These are phyloP conservation scores for Zaprionus nigranus DNA, from an alignment of 1,140 invertebrate species.

Conservation along the genomic window DNA sequence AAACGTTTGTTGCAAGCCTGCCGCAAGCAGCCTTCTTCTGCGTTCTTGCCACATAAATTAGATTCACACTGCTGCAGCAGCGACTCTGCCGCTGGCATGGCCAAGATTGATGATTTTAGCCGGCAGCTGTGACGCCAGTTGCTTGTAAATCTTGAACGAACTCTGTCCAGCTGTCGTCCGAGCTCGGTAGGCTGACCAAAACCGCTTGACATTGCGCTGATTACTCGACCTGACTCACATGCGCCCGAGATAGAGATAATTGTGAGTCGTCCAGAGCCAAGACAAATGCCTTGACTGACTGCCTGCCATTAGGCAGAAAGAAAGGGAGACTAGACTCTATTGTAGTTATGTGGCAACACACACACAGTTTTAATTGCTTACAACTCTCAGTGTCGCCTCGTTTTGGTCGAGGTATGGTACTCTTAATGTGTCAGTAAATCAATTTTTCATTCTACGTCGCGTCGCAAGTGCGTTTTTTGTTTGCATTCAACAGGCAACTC, in stretches of 20 bases:
- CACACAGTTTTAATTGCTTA: conserved; percentile 69
- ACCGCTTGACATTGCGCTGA: conserved; percentile 71
- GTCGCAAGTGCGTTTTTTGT: conserved; percentile 11
- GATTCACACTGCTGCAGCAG: conserved; percentile 49
- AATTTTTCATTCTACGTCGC: conserved; percentile 39
- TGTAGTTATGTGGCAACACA: conserved; percentile 25
- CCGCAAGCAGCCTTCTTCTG: conserved; percentile 21
- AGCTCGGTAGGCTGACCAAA: conserved; percentile 28
- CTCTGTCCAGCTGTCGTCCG: conserved; percentile 12
- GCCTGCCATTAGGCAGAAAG: conserved; percentile 64
- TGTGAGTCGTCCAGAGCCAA: conserved; percentile 9
- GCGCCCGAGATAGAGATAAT: conserved; percentile 10
- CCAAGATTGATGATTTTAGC: conserved; percentile 70
- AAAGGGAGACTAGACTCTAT: background rate
- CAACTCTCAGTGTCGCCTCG: conserved; percentile 5
- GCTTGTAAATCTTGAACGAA: conserved; percentile 69
- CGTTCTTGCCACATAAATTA: conserved; percentile 56
- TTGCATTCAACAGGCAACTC: conserved; percentile 25
- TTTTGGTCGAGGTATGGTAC: background rate
- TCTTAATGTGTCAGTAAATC: conserved; percentile 42
- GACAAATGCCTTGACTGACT: conserved; percentile 59
- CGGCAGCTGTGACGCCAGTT: conserved; percentile 53
- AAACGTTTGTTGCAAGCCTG: conserved; percentile 18
- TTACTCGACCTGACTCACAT: conserved; percentile 57
- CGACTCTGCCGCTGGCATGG: conserved; percentile 6